Percentiles rank a stretch among this genome's conserved stretches.
These are phyloP conservation scores for Motacilla tschutschensis DNA, from an alignment of 2,113 vertebrate genomes.

Conservation along the genomic window DNA sequence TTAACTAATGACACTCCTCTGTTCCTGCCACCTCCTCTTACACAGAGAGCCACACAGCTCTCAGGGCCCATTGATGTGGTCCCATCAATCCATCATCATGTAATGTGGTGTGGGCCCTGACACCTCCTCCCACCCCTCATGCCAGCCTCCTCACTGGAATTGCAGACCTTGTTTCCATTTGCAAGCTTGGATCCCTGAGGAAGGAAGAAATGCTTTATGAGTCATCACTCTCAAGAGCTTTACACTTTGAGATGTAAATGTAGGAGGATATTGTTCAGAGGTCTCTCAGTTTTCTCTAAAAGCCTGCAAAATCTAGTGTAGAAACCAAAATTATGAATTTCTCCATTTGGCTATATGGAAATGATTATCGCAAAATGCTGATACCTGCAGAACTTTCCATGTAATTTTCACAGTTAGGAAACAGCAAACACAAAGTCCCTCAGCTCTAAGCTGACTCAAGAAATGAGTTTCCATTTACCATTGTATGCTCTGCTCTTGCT, in stretches of 20 bases:
- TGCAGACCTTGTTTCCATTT: slow-evolving; percentile 49
- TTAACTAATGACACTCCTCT: background rate
- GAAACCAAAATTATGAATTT: slow-evolving; percentile 40
- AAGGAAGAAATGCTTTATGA: slow-evolving; percentile 55
- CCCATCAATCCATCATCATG: slow-evolving; percentile 35
- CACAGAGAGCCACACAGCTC: background rate
- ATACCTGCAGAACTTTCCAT: slow-evolving; percentile 61
- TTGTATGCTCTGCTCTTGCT: slow-evolving; percentile 47
- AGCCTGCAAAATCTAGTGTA: slow-evolving; percentile 34
- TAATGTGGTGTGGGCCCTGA: background rate
- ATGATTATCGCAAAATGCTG: slow-evolving; percentile 62
- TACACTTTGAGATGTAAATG: slow-evolving; percentile 38
- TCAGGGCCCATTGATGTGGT: slow-evolving; percentile 15
- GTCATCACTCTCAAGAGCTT: slow-evolving; percentile 38
- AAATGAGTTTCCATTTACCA: slow-evolving; percentile 47
- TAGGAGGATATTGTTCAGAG: slow-evolving; percentile 44
- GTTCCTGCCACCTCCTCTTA: background rate
- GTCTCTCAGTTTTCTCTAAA: slow-evolving; percentile 29
- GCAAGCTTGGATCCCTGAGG: slow-evolving; percentile 36
- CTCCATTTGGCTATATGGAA: slow-evolving; percentile 61
- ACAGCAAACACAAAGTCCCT: slow-evolving; percentile 48
- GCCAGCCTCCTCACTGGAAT: background rate
- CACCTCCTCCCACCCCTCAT: background rate
- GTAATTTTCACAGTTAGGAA: slow-evolving; percentile 58
- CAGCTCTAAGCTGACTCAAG: slow-evolving; percentile 18